A percentile compares a stretch with the other conserved stretches of the same genome.
phyloP scores from a whole-genome alignment of 37 sponge, comb jelly and placozoan genomes.

The Axinella damicornis region DNA sequence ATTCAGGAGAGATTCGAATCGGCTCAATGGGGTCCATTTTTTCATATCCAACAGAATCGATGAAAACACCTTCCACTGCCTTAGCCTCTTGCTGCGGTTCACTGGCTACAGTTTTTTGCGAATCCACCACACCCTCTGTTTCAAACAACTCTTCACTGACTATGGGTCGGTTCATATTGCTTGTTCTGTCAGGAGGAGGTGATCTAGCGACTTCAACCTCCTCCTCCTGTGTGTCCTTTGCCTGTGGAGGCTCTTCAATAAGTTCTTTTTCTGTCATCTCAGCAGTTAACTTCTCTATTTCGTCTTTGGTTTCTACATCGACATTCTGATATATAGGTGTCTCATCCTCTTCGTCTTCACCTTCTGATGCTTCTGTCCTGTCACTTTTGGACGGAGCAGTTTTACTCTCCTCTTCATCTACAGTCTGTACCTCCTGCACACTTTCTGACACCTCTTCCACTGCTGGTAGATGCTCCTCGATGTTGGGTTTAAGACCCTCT shows the following conservation, averaged over 20 bases:
- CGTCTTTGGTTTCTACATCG: too few relatives aligned
- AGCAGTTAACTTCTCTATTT: not conserved
- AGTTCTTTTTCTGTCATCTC: not conserved
- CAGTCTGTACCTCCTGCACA: not conserved
- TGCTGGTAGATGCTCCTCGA: not conserved
- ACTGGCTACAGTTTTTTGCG: too few relatives aligned
- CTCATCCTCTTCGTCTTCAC: not conserved
- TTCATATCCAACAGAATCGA: not conserved
- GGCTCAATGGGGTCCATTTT: not conserved
- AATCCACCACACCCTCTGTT: too few relatives aligned
- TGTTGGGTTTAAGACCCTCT: not conserved
- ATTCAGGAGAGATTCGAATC: not conserved
- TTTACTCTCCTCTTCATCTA: too few relatives aligned
- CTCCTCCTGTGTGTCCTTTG: too few relatives aligned
- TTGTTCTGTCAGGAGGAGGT: too few relatives aligned
- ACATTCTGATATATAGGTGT: not conserved
- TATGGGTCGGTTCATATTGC: too few relatives aligned
- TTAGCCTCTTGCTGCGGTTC: too few relatives aligned
- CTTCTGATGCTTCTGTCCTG: not conserved
- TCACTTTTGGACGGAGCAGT: too few relatives aligned
- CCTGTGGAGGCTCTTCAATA: not conserved
- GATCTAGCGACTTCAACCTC: too few relatives aligned
- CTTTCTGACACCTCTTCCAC: not conserved
- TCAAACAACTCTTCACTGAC: too few relatives aligned
- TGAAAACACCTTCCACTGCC: too few relatives aligned